phyloP scores from a whole-genome alignment of 2,113 vertebrate genomes.

The Ceyx margarethae region DNA sequence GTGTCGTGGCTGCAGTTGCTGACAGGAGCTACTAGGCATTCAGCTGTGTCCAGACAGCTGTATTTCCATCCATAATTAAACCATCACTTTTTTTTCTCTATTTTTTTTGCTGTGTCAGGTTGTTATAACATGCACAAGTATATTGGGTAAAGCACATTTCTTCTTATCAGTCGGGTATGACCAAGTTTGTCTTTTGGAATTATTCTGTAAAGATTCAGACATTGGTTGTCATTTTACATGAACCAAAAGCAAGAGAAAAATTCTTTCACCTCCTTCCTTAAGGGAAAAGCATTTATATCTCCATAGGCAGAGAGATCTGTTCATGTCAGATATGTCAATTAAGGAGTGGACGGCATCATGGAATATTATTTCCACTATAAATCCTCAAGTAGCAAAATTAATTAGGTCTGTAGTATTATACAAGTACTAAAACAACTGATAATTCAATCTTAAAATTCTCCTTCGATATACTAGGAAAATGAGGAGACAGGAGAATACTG shows the following conservation, averaged over 20 bases:
- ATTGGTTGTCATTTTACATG: background rate
- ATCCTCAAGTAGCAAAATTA: background rate
- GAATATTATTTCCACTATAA: constrained; percentile 39
- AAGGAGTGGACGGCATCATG: constrained; percentile 26
- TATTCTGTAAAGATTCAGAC: constrained; percentile 13
- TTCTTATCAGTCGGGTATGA: constrained; percentile 19
- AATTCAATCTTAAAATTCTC: constrained; percentile 17
- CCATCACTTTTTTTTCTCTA: background rate
- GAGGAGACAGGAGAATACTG: background rate
- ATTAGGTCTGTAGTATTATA: constrained; percentile 26
- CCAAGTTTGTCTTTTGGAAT: constrained; percentile 40
- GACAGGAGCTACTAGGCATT: background rate
- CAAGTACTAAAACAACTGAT: constrained; percentile 9
- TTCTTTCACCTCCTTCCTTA: background rate
- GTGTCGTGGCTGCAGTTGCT: background rate
- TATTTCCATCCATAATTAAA: constrained; percentile 5
- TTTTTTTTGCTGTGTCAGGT: background rate
- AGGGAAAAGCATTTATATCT: background rate
- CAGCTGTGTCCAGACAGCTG: background rate
- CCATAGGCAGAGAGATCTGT: background rate
- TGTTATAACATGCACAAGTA: background rate
- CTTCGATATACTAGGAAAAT: background rate
- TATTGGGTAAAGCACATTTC: background rate
- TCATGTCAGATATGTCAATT: constrained; percentile 4
- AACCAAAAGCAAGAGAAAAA: background rate